A percentile compares a stretch with the other conserved stretches of the same genome.
Evolutionary conservation across 2,888 invertebrate species (phyloP).

Genomic region (Yponomeuta malinellus): DNA sequence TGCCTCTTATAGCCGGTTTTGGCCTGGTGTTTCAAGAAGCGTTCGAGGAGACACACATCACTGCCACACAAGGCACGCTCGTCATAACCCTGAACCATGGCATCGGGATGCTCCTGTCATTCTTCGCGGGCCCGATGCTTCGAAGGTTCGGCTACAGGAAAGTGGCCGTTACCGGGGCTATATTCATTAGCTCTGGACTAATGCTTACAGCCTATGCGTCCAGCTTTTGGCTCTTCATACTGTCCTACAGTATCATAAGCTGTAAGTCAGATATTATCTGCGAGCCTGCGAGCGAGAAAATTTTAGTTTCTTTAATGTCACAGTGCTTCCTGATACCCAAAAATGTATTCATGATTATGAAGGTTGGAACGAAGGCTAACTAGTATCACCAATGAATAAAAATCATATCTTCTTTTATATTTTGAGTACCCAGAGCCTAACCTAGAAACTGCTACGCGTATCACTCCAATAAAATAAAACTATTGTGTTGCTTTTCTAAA

Average conservation of each 20-base stretch:
- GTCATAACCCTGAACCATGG: conserved; percentile 81
- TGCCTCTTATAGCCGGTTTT: conserved; percentile 79
- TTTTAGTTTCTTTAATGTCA: no score
- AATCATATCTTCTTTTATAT: no score
- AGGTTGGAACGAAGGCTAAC: no score
- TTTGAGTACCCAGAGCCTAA: no score
- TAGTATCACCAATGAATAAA: no score
- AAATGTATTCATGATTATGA: no score
- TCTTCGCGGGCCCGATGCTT: conserved; percentile 79
- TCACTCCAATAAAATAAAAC: no score
- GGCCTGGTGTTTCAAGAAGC: conserved; percentile 80
- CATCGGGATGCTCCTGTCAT: conserved; percentile 79
- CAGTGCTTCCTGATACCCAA: no score
- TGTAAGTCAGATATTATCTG: conserved; percentile 68
- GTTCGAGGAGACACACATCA: conserved; percentile 72
- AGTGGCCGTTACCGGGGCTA: conserved; percentile 74
- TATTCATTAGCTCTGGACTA: conserved; percentile 74
- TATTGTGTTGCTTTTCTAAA: no score
- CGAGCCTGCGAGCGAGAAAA: no score
- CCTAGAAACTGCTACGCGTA: no score
- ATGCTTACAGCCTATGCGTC: conserved; percentile 74
- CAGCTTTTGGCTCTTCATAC: conserved; percentile 75
- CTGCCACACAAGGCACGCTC: conserved; percentile 77
- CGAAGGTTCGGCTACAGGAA: conserved; percentile 79
- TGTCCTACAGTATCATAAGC: conserved; percentile 81